Percentiles rank a stretch among this genome's conserved stretches.
Evolutionary conservation across 2,113 vertebrate genomes (phyloP).

Genomic region (Carettochelys insculpta): DNA sequence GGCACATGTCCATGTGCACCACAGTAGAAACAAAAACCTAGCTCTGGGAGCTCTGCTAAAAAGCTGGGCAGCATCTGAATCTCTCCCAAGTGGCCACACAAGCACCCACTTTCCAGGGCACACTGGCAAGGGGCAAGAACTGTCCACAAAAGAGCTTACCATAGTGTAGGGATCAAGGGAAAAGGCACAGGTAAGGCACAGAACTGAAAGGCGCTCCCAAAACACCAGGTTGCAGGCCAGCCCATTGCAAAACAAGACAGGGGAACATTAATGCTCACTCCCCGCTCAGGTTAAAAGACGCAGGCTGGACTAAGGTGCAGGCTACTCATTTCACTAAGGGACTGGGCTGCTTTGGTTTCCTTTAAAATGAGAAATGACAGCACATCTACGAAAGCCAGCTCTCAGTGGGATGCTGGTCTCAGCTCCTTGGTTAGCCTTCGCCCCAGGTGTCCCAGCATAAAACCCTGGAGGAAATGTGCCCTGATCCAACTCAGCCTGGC

Average conservation of each 20-base stretch:
- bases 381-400: background rate
- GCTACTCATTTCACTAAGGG: background rate
- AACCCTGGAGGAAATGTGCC: background rate
- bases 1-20: too few species aligned
- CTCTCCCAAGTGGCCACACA: too few species aligned
- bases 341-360: background rate
- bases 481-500: background rate
- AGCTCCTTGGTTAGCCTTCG: background rate
- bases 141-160: background rate
- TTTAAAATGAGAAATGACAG: background rate
- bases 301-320: background rate
- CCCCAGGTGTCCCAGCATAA: background rate
- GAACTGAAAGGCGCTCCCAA: background rate
- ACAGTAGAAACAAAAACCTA: too few species aligned
- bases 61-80: too few species aligned
- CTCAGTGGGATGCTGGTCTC: background rate
- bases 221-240: background rate
- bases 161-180: background rate
- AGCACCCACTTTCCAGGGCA: too few species aligned
- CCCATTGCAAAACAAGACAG: background rate
- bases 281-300: background rate
- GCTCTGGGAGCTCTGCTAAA: too few species aligned
- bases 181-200: background rate
- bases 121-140: background rate
- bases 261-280: background rate